Conservation (phyloP, 1,140 invertebrate genomes). For the Maconellicoccus hirsutus region DNA sequence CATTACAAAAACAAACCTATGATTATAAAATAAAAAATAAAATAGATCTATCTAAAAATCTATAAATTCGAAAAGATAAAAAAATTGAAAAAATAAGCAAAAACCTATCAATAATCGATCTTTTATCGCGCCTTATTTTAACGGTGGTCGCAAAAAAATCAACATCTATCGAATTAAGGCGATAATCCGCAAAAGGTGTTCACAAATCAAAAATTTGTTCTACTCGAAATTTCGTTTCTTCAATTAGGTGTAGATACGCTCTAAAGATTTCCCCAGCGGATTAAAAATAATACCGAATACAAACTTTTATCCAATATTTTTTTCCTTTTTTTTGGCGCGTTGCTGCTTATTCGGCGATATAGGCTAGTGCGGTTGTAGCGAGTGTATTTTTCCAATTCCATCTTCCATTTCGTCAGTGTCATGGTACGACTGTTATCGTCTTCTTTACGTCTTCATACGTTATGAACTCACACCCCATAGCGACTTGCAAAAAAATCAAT, state of each 20-base stretch:
- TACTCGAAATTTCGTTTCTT: neutral
- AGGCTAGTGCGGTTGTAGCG: neutral
- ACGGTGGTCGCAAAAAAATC: no score
- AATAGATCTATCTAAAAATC: no score
- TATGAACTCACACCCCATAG: neutral
- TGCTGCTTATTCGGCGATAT: neutral
- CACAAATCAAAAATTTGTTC: neutral
- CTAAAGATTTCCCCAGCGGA: conserved; percentile 2
- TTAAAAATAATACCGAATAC: neutral
- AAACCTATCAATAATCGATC: no score
- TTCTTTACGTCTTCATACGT: conserved; percentile 8
- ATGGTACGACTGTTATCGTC: neutral
- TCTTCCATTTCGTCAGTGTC: neutral
- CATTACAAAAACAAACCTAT: no score
- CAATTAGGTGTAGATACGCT: neutral
- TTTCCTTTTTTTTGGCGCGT: neutral
- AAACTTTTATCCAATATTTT: neutral
- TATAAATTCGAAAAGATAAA: no score
- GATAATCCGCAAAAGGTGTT: neutral
- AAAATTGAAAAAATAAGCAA: no score
- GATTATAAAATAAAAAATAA: no score
- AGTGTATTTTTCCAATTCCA: neutral
- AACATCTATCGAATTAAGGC: no score
- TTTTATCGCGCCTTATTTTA: no score
- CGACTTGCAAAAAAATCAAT: neutral